A percentile compares a stretch with the other conserved stretches of the same genome.
These are phyloP conservation scores for Dendrophyllia cribrosa DNA, from an alignment of 64 coral and sea anemone species.

Conservation along the genomic window DNA sequence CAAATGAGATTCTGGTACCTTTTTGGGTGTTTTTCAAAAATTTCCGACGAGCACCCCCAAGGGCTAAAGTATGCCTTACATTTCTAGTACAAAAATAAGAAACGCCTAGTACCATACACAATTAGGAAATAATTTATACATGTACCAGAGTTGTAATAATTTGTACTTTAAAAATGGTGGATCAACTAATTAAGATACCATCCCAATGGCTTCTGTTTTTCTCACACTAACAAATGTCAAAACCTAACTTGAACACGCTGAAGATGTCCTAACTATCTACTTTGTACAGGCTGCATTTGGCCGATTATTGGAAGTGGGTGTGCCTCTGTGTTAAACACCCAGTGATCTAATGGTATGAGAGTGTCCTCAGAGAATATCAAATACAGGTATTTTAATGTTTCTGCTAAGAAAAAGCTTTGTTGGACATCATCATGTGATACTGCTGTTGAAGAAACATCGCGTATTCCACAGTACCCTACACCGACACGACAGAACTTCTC, in stretches of 20 bases:
- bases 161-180: too few relatives aligned
- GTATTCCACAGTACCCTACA: conserved; percentile 87
- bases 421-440: conserved; percentile 92
- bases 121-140: too few relatives aligned
- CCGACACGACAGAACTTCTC: conserved; percentile 88
- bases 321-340: conserved; percentile 96
- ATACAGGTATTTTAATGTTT: conserved; percentile 98
- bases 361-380: conserved; percentile 97
- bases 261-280: conserved; percentile 29
- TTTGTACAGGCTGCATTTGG: conserved; percentile 32
- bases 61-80: too few relatives aligned
- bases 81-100: too few relatives aligned
- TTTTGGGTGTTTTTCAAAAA: too few relatives aligned
- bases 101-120: too few relatives aligned
- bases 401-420: conserved; percentile 99
- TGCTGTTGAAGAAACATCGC: conserved; percentile 70
- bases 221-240: background rate
- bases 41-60: too few relatives aligned
- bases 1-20: too few relatives aligned
- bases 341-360: conserved; percentile 87
- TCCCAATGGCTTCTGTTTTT: too few relatives aligned
- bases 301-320: conserved; percentile 94
- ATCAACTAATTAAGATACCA: too few relatives aligned
- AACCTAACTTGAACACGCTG: background rate
- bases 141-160: too few relatives aligned